phyloP scores from a whole-genome alignment of 2,888 invertebrate genomes.

The Zygothrica quintamaculata region DNA sequence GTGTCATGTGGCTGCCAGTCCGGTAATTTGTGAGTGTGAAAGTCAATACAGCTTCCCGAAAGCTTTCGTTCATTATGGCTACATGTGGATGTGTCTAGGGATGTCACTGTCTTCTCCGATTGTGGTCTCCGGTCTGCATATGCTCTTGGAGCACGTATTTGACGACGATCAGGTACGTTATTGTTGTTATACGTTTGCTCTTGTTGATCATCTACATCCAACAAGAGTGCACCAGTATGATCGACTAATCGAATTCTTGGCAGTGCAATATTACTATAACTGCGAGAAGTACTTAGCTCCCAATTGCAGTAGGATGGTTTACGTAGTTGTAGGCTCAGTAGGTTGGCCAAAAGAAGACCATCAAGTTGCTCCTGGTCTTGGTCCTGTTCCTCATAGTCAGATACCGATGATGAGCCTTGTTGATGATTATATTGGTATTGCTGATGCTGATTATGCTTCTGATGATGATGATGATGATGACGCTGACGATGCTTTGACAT shows the following conservation, averaged over 20 bases:
- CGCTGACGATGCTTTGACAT: slow-evolving; percentile 68
- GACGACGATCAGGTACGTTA: slow-evolving; percentile 15
- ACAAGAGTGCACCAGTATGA: slow-evolving; percentile 85
- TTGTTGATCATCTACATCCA: slow-evolving; percentile 82
- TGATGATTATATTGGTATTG: slow-evolving; percentile 19
- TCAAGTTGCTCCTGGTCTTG: slow-evolving; percentile 51
- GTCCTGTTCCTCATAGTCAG: slow-evolving; percentile 15
- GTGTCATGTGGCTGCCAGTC: slow-evolving; percentile 47
- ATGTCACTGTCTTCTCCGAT: slow-evolving; percentile 38
- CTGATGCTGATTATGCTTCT: slow-evolving; percentile 6
- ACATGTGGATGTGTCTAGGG: neutral
- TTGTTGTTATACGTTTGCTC: slow-evolving; percentile 69
- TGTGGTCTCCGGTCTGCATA: slow-evolving; percentile 61
- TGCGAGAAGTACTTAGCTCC: slow-evolving; percentile 87
- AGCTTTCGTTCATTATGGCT: slow-evolving; percentile 10
- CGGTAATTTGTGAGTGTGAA: slow-evolving; percentile 67
- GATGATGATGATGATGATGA: slow-evolving; percentile 19
- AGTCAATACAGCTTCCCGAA: slow-evolving; percentile 65
- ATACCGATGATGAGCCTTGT: neutral
- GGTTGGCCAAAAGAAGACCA: slow-evolving; percentile 77
- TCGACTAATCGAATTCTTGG: slow-evolving; percentile 86
- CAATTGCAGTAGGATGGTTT: slow-evolving; percentile 87
- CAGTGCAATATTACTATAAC: slow-evolving; percentile 86
- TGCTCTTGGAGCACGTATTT: slow-evolving; percentile 60
- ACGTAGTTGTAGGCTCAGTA: slow-evolving; percentile 85